Conservation (phyloP, 2,113 vertebrate species). For the Crocuta crocuta region DNA sequence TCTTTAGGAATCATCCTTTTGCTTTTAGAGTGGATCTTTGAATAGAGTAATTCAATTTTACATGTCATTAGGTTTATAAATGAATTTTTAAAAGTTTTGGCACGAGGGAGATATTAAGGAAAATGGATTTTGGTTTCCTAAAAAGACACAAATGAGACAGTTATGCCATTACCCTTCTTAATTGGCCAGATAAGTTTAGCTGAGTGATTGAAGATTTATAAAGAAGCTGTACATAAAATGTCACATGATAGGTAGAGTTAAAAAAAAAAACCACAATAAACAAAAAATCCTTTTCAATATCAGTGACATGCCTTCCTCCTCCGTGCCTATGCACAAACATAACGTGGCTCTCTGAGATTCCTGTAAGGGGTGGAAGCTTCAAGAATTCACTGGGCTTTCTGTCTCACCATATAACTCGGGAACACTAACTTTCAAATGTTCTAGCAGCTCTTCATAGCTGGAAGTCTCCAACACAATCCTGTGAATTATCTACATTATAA, state of each 20-base stretch:
- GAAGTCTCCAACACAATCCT: constrained; percentile 45
- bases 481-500: constrained; percentile 61
- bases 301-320: not conserved
- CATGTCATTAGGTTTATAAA: constrained; percentile 8
- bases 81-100: constrained; percentile 36
- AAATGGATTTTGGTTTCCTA: constrained; percentile 36
- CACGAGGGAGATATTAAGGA: not conserved
- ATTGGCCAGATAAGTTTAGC: not conserved
- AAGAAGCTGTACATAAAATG: not conserved
- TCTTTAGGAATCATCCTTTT: constrained; percentile 24
- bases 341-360: constrained; percentile 42
- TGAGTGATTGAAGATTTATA: not conserved
- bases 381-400: constrained; percentile 31
- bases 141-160: constrained; percentile 9
- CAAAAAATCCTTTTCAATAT: not conserved
- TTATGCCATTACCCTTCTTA: not conserved
- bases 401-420: not conserved
- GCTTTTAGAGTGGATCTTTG: constrained; percentile 43
- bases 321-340: not conserved
- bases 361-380: not conserved
- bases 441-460: not conserved
- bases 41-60: constrained; percentile 26
- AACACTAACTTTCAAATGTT: constrained; percentile 20
- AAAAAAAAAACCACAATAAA: not conserved
- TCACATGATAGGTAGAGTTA: not conserved